A percentile compares a stretch with the other conserved stretches of the same genome.
phyloP scores from a whole-genome alignment of 2,113 vertebrate genomes.

The Xyrauchen texanus region DNA sequence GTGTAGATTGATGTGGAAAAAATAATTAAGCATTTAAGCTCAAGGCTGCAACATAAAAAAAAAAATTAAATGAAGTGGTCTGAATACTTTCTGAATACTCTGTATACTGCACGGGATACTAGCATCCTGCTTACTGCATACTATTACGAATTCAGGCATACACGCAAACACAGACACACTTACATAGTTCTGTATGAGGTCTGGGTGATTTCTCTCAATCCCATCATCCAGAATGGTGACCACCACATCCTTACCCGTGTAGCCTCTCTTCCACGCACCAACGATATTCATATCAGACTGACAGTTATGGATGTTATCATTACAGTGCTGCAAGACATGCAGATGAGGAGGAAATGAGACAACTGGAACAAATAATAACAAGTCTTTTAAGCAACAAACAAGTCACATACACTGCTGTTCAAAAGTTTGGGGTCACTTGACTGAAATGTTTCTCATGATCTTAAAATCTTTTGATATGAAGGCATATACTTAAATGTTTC shows the following conservation, averaged over 20 bases:
- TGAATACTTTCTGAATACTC: too few species aligned
- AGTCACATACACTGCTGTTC: not conserved
- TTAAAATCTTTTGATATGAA: too few species aligned
- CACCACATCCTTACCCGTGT: constrained; percentile 95
- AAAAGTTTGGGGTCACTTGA: not conserved
- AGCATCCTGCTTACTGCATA: too few species aligned
- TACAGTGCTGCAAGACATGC: constrained; percentile 84
- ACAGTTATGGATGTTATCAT: constrained; percentile 91
- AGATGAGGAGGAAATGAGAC: not conserved
- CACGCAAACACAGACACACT: constrained; percentile 61
- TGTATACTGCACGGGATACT: not conserved
- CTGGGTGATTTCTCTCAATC: constrained; percentile 96
- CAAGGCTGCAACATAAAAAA: too few species aligned
- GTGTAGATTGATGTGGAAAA: too few species aligned
- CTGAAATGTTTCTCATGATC: too few species aligned
- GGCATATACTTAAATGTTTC: too few species aligned
- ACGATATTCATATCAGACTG: constrained; percentile 99
- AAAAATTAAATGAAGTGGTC: too few species aligned
- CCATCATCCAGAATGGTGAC: constrained; percentile 97
- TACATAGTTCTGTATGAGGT: constrained; percentile 96
- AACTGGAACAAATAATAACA: not conserved
- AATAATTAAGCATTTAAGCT: too few species aligned
- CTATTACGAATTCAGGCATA: constrained; percentile 31
- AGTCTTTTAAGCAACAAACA: too few species aligned
- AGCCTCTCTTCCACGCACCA: constrained; percentile 97